Evolutionary conservation across 2,113 vertebrate genomes (phyloP).

Genomic region (Phaethon lepturus): DNA sequence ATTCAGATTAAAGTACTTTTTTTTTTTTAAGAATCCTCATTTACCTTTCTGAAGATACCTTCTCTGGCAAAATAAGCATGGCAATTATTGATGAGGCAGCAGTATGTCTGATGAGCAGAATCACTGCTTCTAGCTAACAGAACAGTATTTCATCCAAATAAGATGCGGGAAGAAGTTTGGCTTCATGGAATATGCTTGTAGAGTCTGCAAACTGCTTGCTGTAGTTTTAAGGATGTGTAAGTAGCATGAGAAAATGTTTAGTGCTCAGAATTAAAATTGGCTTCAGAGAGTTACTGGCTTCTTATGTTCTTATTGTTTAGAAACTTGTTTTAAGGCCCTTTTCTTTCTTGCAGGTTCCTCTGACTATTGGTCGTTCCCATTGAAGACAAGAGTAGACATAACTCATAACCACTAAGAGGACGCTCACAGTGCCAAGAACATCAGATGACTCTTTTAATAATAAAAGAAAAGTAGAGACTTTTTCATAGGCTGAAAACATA

Average conservation of each 20-base stretch:
- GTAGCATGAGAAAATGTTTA: background rate
- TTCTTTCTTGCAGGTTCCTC: background rate
- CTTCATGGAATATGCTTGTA: background rate
- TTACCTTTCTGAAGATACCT: background rate
- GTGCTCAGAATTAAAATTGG: background rate
- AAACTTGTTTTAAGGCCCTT: background rate
- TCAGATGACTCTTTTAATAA: background rate
- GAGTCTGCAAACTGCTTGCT: background rate
- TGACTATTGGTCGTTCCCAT: background rate
- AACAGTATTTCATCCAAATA: background rate
- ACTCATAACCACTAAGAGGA: background rate
- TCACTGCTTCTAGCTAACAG: background rate
- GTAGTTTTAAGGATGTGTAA: background rate
- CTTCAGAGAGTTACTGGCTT: background rate
- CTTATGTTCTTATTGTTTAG: background rate
- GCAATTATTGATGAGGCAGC: background rate
- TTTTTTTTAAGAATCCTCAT: background rate
- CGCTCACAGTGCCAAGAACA: background rate
- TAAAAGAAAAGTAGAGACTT: background rate
- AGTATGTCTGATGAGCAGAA: background rate
- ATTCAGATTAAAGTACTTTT: background rate
- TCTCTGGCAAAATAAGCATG: background rate
- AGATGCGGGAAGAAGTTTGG: background rate
- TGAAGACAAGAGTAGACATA: background rate
- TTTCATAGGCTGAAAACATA: background rate